These are phyloP conservation scores for Pygoscelis antarcticus DNA, from an alignment of 2,113 vertebrate genomes.

Conservation along the genomic window DNA sequence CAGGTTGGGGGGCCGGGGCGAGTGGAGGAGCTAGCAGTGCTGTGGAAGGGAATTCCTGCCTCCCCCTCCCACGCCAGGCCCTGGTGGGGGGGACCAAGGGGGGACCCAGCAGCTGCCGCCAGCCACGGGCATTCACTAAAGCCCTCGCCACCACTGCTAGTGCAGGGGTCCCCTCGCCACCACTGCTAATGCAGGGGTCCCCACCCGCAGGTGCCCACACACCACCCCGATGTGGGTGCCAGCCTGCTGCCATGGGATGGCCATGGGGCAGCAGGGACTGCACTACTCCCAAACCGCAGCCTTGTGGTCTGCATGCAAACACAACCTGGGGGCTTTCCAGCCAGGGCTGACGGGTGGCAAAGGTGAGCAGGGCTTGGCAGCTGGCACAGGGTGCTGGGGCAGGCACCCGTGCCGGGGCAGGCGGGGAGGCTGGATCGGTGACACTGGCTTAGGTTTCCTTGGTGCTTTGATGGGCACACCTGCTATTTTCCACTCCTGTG, in stretches of 20 bases:
- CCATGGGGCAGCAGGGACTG: background rate
- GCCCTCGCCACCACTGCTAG: background rate
- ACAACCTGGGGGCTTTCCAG: background rate
- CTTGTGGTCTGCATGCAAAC: background rate
- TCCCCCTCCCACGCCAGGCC: background rate
- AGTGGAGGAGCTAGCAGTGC: background rate
- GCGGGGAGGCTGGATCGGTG: background rate
- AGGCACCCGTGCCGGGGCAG: accelerated
- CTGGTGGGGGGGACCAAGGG: background rate
- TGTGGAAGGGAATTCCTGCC: constrained; percentile 1
- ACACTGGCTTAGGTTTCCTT: background rate
- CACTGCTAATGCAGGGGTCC: background rate
- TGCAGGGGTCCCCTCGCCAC: background rate
- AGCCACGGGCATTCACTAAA: background rate
- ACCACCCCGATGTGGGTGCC: background rate
- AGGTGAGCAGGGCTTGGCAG: background rate
- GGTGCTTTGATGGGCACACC: background rate
- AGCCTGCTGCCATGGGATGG: background rate
- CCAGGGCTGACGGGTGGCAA: background rate
- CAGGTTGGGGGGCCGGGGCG: background rate
- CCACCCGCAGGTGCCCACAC: background rate
- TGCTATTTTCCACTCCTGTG: constrained; percentile 24
- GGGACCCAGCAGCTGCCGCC: background rate
- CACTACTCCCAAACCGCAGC: background rate
- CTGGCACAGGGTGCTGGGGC: background rate